Evolutionary conservation across 2,888 invertebrate species (phyloP).

Genomic region (Pseudeuparius sepicola): DNA sequence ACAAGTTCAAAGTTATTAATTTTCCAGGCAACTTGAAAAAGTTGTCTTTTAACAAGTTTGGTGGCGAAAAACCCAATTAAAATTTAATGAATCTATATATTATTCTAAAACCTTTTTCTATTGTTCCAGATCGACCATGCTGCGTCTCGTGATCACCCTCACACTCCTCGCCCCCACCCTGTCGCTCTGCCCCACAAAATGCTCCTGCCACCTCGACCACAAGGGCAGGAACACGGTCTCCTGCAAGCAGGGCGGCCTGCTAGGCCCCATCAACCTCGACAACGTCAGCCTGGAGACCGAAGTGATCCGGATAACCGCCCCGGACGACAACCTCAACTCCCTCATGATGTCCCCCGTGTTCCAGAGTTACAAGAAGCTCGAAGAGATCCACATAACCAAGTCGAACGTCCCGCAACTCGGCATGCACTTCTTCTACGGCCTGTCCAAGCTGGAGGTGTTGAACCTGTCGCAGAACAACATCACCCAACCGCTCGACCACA

Average conservation of each 20-base stretch:
- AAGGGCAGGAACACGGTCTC: constrained; percentile 48
- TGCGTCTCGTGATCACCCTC: constrained; percentile 21
- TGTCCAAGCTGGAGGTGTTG: constrained; percentile 46
- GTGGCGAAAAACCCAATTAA: too few relatives aligned
- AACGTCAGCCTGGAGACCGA: constrained; percentile 47
- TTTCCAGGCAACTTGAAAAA: too few relatives aligned
- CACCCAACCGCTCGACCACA: constrained; percentile 57
- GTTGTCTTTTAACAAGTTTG: too few relatives aligned
- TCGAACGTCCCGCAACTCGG: constrained; percentile 74
- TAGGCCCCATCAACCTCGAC: constrained; percentile 49
- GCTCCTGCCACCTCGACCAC: constrained; percentile 48
- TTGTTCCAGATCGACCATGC: constrained; percentile 28
- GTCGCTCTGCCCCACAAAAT: constrained; percentile 51
- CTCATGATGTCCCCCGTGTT: constrained; percentile 66
- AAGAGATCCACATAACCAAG: constrained; percentile 65
- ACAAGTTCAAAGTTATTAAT: too few relatives aligned
- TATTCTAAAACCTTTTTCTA: too few relatives aligned
- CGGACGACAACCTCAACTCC: constrained; percentile 48
- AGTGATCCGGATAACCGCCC: constrained; percentile 58
- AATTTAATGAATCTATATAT: too few relatives aligned
- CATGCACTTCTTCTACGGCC: constrained; percentile 67
- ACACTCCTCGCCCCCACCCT: constrained; percentile 10
- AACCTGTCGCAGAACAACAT: constrained; percentile 71
- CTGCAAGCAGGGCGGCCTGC: constrained; percentile 54
- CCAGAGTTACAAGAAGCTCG: constrained; percentile 44